These are phyloP conservation scores for Calidris pugnax DNA, from an alignment of 2,113 vertebrate species.

Conservation along the genomic window DNA sequence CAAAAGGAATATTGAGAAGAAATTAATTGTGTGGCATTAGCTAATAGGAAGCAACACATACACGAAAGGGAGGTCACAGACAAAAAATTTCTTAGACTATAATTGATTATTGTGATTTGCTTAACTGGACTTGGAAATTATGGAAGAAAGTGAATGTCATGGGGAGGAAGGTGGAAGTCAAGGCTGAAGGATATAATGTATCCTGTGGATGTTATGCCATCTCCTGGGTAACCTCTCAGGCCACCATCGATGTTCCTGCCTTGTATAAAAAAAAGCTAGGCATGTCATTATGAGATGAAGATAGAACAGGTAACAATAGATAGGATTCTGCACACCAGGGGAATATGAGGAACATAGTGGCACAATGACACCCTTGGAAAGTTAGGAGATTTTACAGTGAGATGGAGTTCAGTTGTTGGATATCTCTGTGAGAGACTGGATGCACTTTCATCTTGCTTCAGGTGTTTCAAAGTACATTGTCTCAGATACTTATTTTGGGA, in stretches of 20 bases:
- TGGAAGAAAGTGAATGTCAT: constrained; percentile 6
- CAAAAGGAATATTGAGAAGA: constrained; percentile 53
- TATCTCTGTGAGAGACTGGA: not conserved
- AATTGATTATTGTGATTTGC: constrained; percentile 71
- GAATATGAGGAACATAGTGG: not conserved
- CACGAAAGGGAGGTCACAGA: constrained; percentile 60
- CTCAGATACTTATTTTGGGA: not conserved
- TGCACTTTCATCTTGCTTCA: not conserved
- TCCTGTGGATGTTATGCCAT: not conserved
- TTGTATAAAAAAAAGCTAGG: not conserved
- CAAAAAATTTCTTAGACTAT: constrained; percentile 43
- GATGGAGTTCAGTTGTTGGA: not conserved
- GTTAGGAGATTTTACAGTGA: not conserved
- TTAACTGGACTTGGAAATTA: constrained; percentile 64
- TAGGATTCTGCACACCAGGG: not conserved
- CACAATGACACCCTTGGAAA: not conserved
- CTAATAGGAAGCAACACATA: constrained; percentile 67
- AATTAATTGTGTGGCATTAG: constrained; percentile 78
- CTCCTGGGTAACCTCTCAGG: not conserved
- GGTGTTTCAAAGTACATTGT: not conserved
- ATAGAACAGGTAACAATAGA: not conserved
- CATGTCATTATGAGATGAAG: not conserved
- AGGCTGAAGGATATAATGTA: not conserved
- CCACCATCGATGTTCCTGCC: accelerated
- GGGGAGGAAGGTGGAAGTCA: not conserved